Conservation (phyloP, 2,113 vertebrate genomes). For the Podocnemis expansa region DNA sequence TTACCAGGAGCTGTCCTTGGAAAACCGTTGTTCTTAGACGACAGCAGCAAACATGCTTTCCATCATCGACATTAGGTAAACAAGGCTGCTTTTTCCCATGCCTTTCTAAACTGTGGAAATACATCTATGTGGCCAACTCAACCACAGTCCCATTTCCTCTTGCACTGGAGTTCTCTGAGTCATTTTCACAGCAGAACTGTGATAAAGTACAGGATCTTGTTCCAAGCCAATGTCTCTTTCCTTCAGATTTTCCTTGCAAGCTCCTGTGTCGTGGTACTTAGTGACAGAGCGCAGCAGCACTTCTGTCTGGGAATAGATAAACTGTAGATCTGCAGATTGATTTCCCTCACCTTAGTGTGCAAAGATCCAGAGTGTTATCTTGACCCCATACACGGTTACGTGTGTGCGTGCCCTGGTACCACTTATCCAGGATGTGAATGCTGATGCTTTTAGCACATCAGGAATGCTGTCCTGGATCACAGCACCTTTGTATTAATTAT, state of each 20-base stretch:
- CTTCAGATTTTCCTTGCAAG: background rate
- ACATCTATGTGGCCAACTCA: background rate
- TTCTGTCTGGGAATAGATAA: too few species aligned
- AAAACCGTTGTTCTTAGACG: background rate
- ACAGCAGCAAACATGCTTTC: background rate
- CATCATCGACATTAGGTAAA: background rate
- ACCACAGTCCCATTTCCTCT: background rate
- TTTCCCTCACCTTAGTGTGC: background rate
- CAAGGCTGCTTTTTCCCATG: background rate
- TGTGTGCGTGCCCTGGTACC: too few species aligned
- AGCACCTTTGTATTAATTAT: background rate
- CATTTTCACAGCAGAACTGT: background rate
- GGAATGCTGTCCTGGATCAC: background rate
- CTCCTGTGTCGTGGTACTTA: background rate
- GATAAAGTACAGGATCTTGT: background rate
- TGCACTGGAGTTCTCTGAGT: background rate
- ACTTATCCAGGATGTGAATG: background rate
- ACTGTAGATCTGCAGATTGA: background rate
- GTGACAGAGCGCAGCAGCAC: background rate
- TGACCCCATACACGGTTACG: too few species aligned
- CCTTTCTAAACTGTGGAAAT: background rate
- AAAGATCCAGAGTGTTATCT: background rate
- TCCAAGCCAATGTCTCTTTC: background rate
- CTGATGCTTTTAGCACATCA: background rate
- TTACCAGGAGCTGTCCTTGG: background rate